Base-by-base conservation (phyloP, 1,140 invertebrate species). In the Maniola jurtina region DNA sequence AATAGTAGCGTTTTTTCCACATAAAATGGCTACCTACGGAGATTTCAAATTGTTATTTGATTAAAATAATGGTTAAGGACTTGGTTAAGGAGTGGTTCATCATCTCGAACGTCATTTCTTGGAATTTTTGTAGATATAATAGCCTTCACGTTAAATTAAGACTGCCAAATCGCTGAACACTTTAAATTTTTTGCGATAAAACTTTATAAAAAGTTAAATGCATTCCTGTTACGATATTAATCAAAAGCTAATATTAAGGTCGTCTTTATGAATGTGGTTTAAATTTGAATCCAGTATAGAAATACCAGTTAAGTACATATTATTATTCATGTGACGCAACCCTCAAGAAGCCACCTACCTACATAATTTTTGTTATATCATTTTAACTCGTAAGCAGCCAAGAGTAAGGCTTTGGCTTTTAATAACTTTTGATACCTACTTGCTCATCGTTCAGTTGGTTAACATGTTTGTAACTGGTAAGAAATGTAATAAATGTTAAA, bases 91-190 rank as follows among this genome's bases (percentile, higher is more conserved):
- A n/a, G n/a, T n/a, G n/a, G n/a, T n/a, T 48, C 25, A 34, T 59
- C 57, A 25, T 55, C n/a, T 55, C 42, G 33, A 34, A 7, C 48
- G 13, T 47, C 58, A 34, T 10, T 64, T 34, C 55, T 64, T 47
- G 14, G 55, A 64, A 57, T 57, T 57, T 55, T 9, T 50, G 14
- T 57, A 57, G 33, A 57, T 54, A 54, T 64, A 64, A 57, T 64
- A 57, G 54, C 54, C 62, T 64, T 64, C 54, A 15, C 62, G 14
- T 57, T 11, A 50, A 64, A 56, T 42, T n/a, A n/a, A n/a, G n/a
- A 57, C 38, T 14, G 14, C 38, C 25, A 16, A 61, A 61, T 61
- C 25, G 45, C 38, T 14, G 58, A 60, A 11, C 58, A 14, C 15
- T 50, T 50, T 52, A 61, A 14, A 33, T 52, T 61, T 61, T 61